Percentiles rank a stretch among this genome's conserved stretches.
Evolutionary conservation across 2,888 invertebrate genomes (phyloP).

Genomic region (Elaeidobius kamerunicus): DNA sequence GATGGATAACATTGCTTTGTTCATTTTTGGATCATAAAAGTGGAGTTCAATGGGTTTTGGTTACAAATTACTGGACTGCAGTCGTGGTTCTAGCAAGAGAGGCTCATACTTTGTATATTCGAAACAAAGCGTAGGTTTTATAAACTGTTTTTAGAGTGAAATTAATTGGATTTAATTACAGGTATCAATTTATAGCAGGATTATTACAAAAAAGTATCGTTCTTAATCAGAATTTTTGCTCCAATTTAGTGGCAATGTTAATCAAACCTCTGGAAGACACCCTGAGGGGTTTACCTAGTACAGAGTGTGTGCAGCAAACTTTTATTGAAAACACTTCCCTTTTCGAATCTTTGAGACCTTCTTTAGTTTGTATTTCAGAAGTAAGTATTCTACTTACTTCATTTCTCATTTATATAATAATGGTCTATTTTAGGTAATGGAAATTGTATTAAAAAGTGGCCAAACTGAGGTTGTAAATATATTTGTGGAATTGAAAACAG

Average conservation of each 20-base stretch:
- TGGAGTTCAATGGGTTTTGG: constrained; percentile 65
- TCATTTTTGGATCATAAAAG: constrained; percentile 60
- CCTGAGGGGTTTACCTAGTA: constrained; percentile 25
- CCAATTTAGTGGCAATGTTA: constrained; percentile 56
- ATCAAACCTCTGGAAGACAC: constrained; percentile 53
- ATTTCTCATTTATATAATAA: neutral
- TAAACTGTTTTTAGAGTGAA: constrained; percentile 1
- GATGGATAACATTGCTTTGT: constrained; percentile 61
- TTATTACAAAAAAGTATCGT: constrained; percentile 58
- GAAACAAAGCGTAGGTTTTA: constrained; percentile 54
- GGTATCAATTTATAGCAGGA: constrained; percentile 59
- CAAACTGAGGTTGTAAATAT: constrained; percentile 10
- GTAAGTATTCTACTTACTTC: constrained; percentile 10
- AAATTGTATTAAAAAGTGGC: constrained; percentile 8
- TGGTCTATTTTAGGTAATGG: constrained; percentile 18
- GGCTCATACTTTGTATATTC: constrained; percentile 69
- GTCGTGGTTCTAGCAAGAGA: constrained; percentile 61
- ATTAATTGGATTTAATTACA: constrained; percentile 12
- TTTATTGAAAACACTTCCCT: constrained; percentile 7
- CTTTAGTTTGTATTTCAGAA: constrained; percentile 20
- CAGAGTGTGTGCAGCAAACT: neutral
- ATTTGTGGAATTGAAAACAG: constrained; percentile 11
- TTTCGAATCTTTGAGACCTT: constrained; percentile 21
- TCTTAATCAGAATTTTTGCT: constrained; percentile 53
- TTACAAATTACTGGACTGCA: constrained; percentile 61